These are phyloP conservation scores for Limanda limanda DNA, from an alignment of 2,113 vertebrate species.

Conservation along the genomic window DNA sequence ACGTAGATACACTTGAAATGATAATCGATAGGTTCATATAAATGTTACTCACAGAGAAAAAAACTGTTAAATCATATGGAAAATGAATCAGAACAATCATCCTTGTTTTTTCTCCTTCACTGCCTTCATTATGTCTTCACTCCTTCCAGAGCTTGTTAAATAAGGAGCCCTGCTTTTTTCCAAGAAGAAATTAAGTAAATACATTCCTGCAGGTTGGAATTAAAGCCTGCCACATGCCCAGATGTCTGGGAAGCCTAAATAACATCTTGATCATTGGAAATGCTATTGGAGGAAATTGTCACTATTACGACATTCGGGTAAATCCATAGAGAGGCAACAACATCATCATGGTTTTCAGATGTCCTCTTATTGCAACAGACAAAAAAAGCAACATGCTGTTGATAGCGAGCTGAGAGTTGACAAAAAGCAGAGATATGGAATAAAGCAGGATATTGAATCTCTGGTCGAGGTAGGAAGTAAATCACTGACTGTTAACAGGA, in stretches of 20 bases:
- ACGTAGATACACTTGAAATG: constrained; percentile 21
- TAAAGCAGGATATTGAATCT: constrained; percentile 69
- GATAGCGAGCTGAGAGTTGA: constrained; percentile 4
- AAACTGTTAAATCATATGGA: neutral
- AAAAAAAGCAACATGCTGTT: neutral
- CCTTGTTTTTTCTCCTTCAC: neutral
- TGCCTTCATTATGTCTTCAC: constrained; percentile 18
- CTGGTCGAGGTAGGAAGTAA: constrained; percentile 49
- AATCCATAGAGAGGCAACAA: constrained; percentile 12
- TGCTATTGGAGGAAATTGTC: constrained; percentile 43
- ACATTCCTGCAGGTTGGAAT: constrained; percentile 71
- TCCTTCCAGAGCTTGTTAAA: constrained; percentile 45
- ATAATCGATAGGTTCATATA: neutral
- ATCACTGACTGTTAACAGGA: constrained; percentile 40
- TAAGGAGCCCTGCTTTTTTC: constrained; percentile 59
- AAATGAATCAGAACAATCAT: constrained; percentile 1
- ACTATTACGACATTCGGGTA: constrained; percentile 8
- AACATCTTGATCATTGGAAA: constrained; percentile 62
- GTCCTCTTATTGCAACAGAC: neutral
- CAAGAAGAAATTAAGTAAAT: constrained; percentile 56
- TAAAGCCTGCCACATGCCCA: constrained; percentile 76
- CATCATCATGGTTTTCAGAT: constrained; percentile 14
- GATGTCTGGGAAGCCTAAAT: constrained; percentile 74
- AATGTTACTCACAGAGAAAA: neutral
- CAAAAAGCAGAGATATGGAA: constrained; percentile 12